These are phyloP conservation scores for Pterostichus madidus DNA, from an alignment of 2,888 invertebrate species.

Conservation along the genomic window DNA sequence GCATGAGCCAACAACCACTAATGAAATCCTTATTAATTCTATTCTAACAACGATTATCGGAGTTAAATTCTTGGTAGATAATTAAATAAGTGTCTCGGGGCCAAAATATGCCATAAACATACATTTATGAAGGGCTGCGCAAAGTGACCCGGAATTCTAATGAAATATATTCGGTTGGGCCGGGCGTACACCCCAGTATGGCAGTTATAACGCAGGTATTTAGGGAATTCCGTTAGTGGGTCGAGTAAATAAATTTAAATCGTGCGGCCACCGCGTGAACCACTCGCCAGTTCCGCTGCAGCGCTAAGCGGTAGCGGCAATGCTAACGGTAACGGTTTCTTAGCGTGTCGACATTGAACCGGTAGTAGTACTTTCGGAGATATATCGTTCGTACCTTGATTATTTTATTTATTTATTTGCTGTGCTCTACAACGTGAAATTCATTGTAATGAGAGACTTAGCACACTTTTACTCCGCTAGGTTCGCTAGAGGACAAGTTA, in stretches of 20 bases:
- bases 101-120: slow-evolving; percentile 26
- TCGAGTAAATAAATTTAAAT: slow-evolving; percentile 54
- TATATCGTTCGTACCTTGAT: neutral
- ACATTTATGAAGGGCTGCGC: slow-evolving; percentile 16
- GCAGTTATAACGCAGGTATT: slow-evolving; percentile 8
- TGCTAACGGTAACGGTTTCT: slow-evolving; percentile 25
- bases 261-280: slow-evolving; percentile 24
- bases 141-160: slow-evolving; percentile 40
- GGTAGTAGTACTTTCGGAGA: neutral
- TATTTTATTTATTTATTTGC: too few species aligned
- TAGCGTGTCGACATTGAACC: slow-evolving; percentile 21
- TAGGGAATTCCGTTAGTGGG: slow-evolving; percentile 31
- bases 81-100: neutral
- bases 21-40: too few species aligned
- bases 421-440: too few species aligned
- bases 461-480: too few species aligned
- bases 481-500: too few species aligned
- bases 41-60: neutral
- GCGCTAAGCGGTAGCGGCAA: neutral
- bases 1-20: neutral
- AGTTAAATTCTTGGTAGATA: neutral
- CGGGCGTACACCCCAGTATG: neutral
- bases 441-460: too few species aligned
- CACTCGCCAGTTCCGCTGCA: slow-evolving; percentile 25
- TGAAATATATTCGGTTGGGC: slow-evolving; percentile 15